These are phyloP conservation scores for Lithobates pipiens DNA, from an alignment of 2,797 vertebrate genomes.

Conservation along the genomic window DNA sequence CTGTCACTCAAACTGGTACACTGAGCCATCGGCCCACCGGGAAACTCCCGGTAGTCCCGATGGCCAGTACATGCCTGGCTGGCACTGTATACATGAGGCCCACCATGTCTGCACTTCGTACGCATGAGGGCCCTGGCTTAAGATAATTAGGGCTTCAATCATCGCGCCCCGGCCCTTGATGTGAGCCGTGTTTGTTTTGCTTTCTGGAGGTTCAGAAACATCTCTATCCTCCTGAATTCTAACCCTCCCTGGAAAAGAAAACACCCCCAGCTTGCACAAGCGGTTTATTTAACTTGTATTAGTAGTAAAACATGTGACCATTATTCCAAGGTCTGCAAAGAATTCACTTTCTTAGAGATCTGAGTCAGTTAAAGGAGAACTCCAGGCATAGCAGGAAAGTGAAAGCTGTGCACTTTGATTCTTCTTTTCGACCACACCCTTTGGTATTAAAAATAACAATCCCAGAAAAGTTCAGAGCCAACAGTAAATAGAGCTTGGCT, in stretches of 20 bases:
- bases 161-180: not conserved
- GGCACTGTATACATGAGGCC: too few species aligned
- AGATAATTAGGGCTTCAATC: not conserved
- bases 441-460: too few species aligned
- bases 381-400: too few species aligned
- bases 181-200: not conserved
- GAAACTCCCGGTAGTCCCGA: too few species aligned
- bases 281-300: slow-evolving; percentile 13
- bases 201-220: not conserved
- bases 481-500: too few species aligned
- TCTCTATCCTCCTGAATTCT: not conserved
- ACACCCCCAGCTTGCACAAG: not conserved
- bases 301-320: not conserved
- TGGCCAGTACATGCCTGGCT: too few species aligned
- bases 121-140: not conserved
- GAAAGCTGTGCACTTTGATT: too few species aligned
- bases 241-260: slow-evolving; percentile 6
- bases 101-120: not conserved
- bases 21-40: too few species aligned
- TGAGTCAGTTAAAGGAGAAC: not conserved
- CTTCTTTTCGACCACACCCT: too few species aligned
- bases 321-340: not conserved
- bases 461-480: too few species aligned
- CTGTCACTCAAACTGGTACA: too few species aligned
- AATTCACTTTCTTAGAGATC: not conserved